Conservation (phyloP, 2,113 vertebrate genomes). For the Polypterus bichir region DNA sequence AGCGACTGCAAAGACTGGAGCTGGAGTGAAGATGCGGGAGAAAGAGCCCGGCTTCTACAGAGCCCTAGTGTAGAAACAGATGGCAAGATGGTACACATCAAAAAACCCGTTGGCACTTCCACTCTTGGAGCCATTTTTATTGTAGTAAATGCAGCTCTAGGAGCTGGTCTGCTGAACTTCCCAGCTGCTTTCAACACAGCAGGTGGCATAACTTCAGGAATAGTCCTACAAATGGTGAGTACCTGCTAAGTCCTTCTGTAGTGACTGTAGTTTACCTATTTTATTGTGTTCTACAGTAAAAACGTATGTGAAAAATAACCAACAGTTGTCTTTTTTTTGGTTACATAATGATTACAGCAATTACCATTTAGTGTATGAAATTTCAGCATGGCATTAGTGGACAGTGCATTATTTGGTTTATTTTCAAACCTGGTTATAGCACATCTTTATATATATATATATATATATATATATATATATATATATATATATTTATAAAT, state of each 20-base stretch:
- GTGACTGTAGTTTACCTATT: neutral
- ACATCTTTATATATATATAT: no score
- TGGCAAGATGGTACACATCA: slow-evolving; percentile 12
- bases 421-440: no score
- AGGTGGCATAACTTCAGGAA: slow-evolving; percentile 66
- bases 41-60: slow-evolving; percentile 75
- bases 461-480: no score
- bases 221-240: slow-evolving; percentile 79
- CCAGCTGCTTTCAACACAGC: slow-evolving; percentile 87
- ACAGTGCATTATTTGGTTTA: no score
- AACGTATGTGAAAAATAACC: no score
- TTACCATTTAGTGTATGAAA: neutral
- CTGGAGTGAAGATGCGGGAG: slow-evolving; percentile 59
- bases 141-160: slow-evolving; percentile 86
- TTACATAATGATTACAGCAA: neutral
- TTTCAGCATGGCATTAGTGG: no score
- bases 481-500: no score
- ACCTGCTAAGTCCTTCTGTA: neutral
- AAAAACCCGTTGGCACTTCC: slow-evolving; percentile 42
- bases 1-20: slow-evolving; percentile 62
- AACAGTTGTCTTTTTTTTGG: no score
- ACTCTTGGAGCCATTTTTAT: slow-evolving; percentile 74
- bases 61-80: slow-evolving; percentile 70
- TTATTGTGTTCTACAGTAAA: no score
- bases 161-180: slow-evolving; percentile 91